Base-by-base conservation (phyloP, 2,113 vertebrate species). In the Crotalus viridis region DNA sequence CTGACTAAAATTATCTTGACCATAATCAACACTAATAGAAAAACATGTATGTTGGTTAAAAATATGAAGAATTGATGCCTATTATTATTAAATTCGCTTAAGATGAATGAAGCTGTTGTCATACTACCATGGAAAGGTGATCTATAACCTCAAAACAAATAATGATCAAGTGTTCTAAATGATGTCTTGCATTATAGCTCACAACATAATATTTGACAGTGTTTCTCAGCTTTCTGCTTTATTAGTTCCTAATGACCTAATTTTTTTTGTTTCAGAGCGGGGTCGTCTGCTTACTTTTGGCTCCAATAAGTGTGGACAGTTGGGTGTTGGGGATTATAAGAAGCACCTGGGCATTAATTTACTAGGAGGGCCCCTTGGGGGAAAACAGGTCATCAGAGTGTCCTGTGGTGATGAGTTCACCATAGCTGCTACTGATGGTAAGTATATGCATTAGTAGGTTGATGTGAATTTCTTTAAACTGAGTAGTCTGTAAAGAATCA, bases 401-500 rank as follows among this genome's bases (percentile, higher is more conserved):
- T 99, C 99, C 9, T 99, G 99, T 54, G 99, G 99, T 92, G 99
- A 99, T 94, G 99, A 99, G 74, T 99, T 99, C 96, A 99, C 99
- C 94, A 99, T 99, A 81, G 98, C 98, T 95, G 98, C 99, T 96
- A 99, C 99, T 85, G 98, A 99, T 1, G 99, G 99, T 99, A 93
- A 98, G 98, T 98, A 91, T 87, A 94, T 12, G 22, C 87, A 93
- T 93, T 93, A n/a, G 55, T 2, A 0, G 88, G 59, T 26, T 64
- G 91, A 26, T 0, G 17, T 94, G 91, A 55, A 55, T 92, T 93
- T 87, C 69, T 96, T 87, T 86, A 90, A 91, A 64, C 21, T 64
- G 69, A 12, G 59, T 59, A 12, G 56, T 59, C 54, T 96, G 33
- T 56, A 56, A 89, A 54, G 56, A 87, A 54, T 22, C 92, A 92